Conservation (phyloP, 2,888 invertebrate genomes). For the Drosophila multiciliata region DNA sequence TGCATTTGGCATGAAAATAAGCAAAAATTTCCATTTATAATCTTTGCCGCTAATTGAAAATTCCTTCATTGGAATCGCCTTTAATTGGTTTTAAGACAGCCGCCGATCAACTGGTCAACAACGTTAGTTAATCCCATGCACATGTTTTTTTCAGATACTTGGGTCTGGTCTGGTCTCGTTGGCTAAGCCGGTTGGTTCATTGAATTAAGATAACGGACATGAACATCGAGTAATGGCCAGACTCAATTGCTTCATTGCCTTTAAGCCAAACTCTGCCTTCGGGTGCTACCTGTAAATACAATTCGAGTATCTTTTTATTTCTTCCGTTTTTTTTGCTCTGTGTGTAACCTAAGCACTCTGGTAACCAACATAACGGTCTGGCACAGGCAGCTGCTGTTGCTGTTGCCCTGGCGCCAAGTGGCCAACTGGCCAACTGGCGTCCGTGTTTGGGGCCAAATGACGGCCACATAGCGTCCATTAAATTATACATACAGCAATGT, state of each 20-base stretch:
- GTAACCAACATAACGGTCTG: conserved; percentile 47
- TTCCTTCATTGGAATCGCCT: conserved; percentile 24
- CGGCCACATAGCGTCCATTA: conserved; percentile 73
- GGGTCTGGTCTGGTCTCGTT: background rate
- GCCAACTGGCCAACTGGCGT: conserved; percentile 21
- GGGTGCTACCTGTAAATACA: conserved; percentile 44
- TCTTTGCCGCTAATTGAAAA: conserved; percentile 31
- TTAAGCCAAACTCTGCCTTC: conserved; percentile 23
- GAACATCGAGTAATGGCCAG: conserved; percentile 49
- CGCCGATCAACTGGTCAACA: background rate
- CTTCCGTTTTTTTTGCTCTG: background rate
- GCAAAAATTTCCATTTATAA: conserved; percentile 4
- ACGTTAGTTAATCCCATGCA: conserved; percentile 20
- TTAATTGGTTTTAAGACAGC: conserved; percentile 43
- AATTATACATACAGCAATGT: conserved; percentile 68
- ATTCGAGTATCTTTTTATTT: conserved; percentile 18
- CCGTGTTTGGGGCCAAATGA: conserved; percentile 53
- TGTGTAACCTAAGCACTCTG: conserved; percentile 50
- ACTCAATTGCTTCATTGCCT: conserved; percentile 62
- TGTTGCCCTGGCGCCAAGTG: conserved; percentile 49
- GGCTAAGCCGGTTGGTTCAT: conserved; percentile 56
- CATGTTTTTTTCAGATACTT: conserved; percentile 2
- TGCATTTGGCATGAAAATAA: background rate
- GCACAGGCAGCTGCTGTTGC: conserved; percentile 4
- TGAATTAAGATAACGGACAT: conserved; percentile 73